Percentiles rank a stretch among this genome's conserved stretches.
Conservation (phyloP, 2,888 invertebrate species). For the Pammene fasciana region DNA sequence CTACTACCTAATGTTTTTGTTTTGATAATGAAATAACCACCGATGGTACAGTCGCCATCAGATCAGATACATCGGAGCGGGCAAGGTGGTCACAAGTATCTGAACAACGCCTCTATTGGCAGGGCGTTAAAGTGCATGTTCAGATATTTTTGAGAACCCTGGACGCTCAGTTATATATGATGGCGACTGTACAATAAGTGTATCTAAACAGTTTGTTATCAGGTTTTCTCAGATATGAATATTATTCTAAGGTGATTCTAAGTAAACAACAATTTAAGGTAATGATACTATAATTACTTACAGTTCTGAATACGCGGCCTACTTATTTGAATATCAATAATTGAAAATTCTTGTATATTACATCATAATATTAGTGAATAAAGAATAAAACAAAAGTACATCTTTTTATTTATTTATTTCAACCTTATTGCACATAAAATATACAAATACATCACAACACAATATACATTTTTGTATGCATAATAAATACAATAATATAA, state of each 20-base stretch:
- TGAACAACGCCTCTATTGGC: too few species aligned
- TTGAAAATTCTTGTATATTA: not conserved
- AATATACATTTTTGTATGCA: not conserved
- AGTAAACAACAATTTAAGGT: not conserved
- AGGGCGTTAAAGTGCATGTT: too few species aligned
- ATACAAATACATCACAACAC: constrained; percentile 17
- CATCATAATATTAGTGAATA: constrained; percentile 9
- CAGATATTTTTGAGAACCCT: too few species aligned
- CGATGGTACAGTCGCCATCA: too few species aligned
- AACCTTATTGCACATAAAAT: too few species aligned
- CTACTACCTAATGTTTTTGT: not conserved
- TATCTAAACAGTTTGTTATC: constrained; percentile 5
- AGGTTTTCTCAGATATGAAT: not conserved
- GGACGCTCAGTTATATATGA: too few species aligned
- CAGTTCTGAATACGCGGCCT: too few species aligned
- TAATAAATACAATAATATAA: too few species aligned
- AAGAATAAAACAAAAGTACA: constrained; percentile 3
- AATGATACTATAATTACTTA: not conserved
- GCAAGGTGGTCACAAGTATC: too few species aligned
- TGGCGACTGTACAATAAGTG: too few species aligned
- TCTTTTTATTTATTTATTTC: too few species aligned
- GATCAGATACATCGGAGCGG: too few species aligned
- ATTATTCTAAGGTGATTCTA: not conserved
- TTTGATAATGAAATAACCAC: constrained; percentile 10
- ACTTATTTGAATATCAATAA: not conserved